Conservation (phyloP, 2,113 vertebrate genomes). For the Psittacula cyanocephala region DNA sequence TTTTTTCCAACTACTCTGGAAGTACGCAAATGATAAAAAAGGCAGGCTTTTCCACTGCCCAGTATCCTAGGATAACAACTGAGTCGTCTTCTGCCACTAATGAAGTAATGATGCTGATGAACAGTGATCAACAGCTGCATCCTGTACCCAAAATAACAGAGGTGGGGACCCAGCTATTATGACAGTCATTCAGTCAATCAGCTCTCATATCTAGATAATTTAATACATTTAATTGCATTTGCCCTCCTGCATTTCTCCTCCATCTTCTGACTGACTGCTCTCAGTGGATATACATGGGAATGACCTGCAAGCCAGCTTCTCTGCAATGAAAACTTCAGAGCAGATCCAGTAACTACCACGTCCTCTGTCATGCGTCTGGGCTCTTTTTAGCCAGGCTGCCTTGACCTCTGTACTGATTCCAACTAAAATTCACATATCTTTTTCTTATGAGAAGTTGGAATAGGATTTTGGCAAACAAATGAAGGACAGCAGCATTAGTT, state of each 20-base stretch:
- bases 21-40: neutral
- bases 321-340: neutral
- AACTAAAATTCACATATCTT: neutral
- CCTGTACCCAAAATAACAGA: neutral
- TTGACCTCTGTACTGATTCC: neutral
- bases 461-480: neutral
- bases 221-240: neutral
- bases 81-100: neutral
- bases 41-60: neutral
- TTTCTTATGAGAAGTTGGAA: neutral
- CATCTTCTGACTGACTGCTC: neutral
- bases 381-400: neutral
- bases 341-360: neutral
- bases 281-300: neutral
- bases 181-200: neutral
- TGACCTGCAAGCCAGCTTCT: neutral
- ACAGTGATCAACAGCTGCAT: neutral
- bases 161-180: neutral
- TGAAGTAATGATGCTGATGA: neutral
- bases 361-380: neutral
- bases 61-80: neutral
- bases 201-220: neutral
- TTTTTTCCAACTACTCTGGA: neutral
- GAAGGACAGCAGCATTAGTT: neutral
- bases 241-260: neutral